Base-by-base conservation (phyloP, 2,797 vertebrate genomes). In the Synaphobranchus kaupii region DNA sequence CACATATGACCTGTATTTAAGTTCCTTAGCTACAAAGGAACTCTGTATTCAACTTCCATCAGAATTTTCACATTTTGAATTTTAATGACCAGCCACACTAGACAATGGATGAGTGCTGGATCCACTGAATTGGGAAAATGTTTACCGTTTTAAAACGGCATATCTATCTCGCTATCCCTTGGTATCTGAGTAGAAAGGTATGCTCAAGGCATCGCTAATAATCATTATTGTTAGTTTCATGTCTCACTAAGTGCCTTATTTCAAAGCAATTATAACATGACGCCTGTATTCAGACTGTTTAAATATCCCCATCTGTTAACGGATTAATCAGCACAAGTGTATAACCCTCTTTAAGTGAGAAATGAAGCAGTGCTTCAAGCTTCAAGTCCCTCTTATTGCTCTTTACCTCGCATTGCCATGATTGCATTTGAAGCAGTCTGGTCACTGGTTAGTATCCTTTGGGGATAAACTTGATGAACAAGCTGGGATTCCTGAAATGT, bases 401-500 rank as follows among this genome's bases (percentile, higher is more conserved):
- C 44, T 80, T 22, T 80, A 80, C 17, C 47, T 80, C 4, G 39
- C 20, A 22, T 47, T 47, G 6, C 34, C 22, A 25, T 9, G 39
- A 80, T 47, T 22, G 76, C 76, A 84, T 89, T 56, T 89, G 66
- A 83, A 84, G 84, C 76, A 84, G 88, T 89, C 89, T 86, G 85
- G 81, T 88, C 83, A 84, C 86, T 85, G 81, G 68, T 85, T 88
- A 85, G 52, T 85, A 22, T 56, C 85, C 83, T 86, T 48, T 85
- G 88, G 82, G 86, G 34, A 15, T 0, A 22, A 17, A 52, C 84
- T 52, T 85, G 73, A 89, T 87, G 84, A 90, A 84, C 66, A 84
- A 54, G 84, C 73, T 60, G 86, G 85, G 89, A 89, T 85, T 82
- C 85, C 52, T 78, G 80, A 88, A 89, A 89, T 82, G 71, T 80